Conservation (phyloP, 2,888 invertebrate species). For the Mylabris sibirica region DNA sequence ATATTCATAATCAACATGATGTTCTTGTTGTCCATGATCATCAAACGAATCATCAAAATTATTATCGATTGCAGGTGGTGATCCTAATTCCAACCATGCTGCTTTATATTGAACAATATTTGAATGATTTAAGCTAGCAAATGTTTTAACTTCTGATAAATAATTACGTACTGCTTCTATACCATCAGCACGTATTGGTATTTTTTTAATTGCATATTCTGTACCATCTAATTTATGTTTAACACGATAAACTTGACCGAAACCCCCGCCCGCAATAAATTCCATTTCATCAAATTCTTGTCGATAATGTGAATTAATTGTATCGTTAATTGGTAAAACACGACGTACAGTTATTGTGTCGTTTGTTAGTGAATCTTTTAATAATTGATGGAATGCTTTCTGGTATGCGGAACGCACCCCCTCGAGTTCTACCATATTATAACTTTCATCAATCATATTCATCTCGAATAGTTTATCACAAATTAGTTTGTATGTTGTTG, state of each 20-base stretch:
- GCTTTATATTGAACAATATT: slow-evolving; percentile 85
- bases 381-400: slow-evolving; percentile 70
- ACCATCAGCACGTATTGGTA: slow-evolving; percentile 70
- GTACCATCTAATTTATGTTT: slow-evolving; percentile 77
- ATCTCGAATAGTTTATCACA: slow-evolving; percentile 73
- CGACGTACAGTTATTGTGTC: slow-evolving; percentile 64
- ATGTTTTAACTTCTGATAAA: slow-evolving; percentile 80
- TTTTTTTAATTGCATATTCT: slow-evolving; percentile 83
- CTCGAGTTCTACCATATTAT: slow-evolving; percentile 74
- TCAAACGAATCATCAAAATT: slow-evolving; percentile 20
- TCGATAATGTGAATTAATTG: slow-evolving; percentile 69
- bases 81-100: slow-evolving; percentile 79
- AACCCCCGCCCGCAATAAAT: slow-evolving; percentile 78
- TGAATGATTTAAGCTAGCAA: slow-evolving; percentile 79
- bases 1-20: slow-evolving; percentile 38
- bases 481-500: slow-evolving; percentile 70
- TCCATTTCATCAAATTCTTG: slow-evolving; percentile 75
- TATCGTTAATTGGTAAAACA: slow-evolving; percentile 65
- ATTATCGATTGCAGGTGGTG: slow-evolving; percentile 39
- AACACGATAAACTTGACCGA: slow-evolving; percentile 74
- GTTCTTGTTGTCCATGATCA: background rate
- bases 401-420: slow-evolving; percentile 74
- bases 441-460: slow-evolving; percentile 75
- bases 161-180: slow-evolving; percentile 71
- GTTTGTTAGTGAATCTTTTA: slow-evolving; percentile 67